phyloP scores from a whole-genome alignment of 2,888 invertebrate genomes.

The Ernsta delagoae region DNA sequence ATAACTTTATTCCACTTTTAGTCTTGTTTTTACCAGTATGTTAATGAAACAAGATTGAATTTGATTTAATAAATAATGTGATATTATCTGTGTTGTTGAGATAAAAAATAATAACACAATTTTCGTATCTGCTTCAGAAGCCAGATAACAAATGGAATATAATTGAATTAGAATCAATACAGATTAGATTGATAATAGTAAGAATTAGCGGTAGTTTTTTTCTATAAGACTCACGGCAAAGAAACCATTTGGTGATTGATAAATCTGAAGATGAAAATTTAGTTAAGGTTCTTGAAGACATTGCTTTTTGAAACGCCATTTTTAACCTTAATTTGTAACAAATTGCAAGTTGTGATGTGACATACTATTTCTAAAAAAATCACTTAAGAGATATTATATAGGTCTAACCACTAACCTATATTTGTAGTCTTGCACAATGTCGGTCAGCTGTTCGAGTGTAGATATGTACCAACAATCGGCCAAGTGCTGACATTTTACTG shows the following conservation, averaged over 20 bases:
- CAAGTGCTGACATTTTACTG: constrained; percentile 22
- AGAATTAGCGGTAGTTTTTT: too few relatives aligned
- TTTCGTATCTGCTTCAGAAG: neutral
- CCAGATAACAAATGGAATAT: neutral
- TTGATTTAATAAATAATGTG: neutral
- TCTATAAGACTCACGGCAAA: too few relatives aligned
- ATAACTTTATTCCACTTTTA: neutral
- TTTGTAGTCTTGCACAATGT: constrained; percentile 12
- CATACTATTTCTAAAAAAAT: too few relatives aligned
- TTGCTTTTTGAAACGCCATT: too few relatives aligned
- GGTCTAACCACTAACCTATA: neutral
- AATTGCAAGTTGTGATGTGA: too few relatives aligned
- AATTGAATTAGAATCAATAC: neutral
- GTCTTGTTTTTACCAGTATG: neutral
- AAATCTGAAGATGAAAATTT: too few relatives aligned
- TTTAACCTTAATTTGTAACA: too few relatives aligned
- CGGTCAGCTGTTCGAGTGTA: constrained; percentile 23
- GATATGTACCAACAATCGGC: neutral
- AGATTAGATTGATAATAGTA: too few relatives aligned
- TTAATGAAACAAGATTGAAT: neutral
- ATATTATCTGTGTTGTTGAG: neutral
- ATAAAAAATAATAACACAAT: neutral
- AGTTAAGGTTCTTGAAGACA: too few relatives aligned
- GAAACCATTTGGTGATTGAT: too few relatives aligned
- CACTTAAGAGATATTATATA: too few relatives aligned